These are phyloP conservation scores for Ectemnius continuus DNA, from an alignment of 2,888 invertebrate species.

Conservation along the genomic window DNA sequence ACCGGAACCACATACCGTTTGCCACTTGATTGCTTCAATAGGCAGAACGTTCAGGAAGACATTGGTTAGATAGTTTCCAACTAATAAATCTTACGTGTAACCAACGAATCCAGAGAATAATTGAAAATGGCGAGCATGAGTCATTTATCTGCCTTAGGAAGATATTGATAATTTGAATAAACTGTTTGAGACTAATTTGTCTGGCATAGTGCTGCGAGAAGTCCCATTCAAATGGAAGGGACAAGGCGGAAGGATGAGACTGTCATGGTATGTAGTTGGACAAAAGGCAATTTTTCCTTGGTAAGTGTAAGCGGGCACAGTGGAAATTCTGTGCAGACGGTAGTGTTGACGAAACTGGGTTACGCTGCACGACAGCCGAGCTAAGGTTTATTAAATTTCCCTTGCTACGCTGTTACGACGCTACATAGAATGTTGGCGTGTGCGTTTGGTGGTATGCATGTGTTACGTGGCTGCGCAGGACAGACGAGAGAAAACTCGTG, in stretches of 20 bases:
- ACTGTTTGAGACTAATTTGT: no score
- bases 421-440: slow-evolving; percentile 25
- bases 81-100: no score
- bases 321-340: neutral
- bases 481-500: no score
- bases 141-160: no score
- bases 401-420: slow-evolving; percentile 23
- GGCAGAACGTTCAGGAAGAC: no score
- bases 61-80: no score
- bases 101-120: no score
- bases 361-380: slow-evolving; percentile 14
- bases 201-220: neutral
- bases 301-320: neutral
- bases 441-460: slow-evolving; percentile 31
- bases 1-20: no score
- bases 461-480: no score
- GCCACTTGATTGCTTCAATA: no score
- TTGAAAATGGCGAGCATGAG: no score
- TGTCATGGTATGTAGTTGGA: neutral
- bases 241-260: neutral
- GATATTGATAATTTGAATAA: no score
- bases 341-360: slow-evolving; percentile 6
- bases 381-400: slow-evolving; percentile 40
- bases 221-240: neutral
- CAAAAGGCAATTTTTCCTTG: slow-evolving; percentile 15